A percentile compares a stretch with the other conserved stretches of the same genome.
These are phyloP conservation scores for Timema cristinae DNA, from an alignment of 2,888 invertebrate species.

Conservation along the genomic window DNA sequence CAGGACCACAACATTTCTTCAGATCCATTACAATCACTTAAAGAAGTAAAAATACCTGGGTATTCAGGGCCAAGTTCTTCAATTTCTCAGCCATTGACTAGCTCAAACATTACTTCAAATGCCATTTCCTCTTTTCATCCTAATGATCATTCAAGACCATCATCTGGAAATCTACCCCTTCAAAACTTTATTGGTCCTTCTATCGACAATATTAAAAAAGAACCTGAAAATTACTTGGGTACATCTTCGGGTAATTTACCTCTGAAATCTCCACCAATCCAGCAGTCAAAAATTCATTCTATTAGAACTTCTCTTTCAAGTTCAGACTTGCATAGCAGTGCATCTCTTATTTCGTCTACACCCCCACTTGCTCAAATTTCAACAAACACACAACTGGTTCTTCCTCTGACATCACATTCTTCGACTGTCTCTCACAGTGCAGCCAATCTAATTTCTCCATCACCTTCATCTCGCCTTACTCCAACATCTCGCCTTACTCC, in stretches of 20 bases:
- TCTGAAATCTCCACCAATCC: constrained; percentile 19
- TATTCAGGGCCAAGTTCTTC: constrained; percentile 49
- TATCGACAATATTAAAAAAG: constrained; percentile 69
- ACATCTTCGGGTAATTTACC: constrained; percentile 14
- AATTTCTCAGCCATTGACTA: constrained; percentile 38
- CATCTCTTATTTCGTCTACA: constrained; percentile 18
- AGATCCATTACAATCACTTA: constrained; percentile 72
- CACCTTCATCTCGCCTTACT: constrained; percentile 27
- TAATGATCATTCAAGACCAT: constrained; percentile 25
- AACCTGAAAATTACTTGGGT: constrained; percentile 52
- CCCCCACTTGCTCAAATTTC: constrained; percentile 28
- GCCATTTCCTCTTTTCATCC: constrained; percentile 6
- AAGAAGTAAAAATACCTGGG: constrained; percentile 75
- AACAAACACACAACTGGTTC: constrained; percentile 25
- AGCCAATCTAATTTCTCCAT: constrained; percentile 57
- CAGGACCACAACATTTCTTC: constrained; percentile 39
- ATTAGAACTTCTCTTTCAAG: background rate
- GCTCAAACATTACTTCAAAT: constrained; percentile 29
- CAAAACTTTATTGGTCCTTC: constrained; percentile 58
- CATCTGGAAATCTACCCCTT: constrained; percentile 20
- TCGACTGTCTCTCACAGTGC: constrained; percentile 58
- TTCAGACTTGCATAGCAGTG: constrained; percentile 8
- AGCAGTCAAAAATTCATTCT: constrained; percentile 2
- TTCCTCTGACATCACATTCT: constrained; percentile 23
- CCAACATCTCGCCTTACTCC: constrained; percentile 48